Base-by-base conservation (phyloP, 2,888 invertebrate genomes). In the Acrobasis repandana region DNA sequence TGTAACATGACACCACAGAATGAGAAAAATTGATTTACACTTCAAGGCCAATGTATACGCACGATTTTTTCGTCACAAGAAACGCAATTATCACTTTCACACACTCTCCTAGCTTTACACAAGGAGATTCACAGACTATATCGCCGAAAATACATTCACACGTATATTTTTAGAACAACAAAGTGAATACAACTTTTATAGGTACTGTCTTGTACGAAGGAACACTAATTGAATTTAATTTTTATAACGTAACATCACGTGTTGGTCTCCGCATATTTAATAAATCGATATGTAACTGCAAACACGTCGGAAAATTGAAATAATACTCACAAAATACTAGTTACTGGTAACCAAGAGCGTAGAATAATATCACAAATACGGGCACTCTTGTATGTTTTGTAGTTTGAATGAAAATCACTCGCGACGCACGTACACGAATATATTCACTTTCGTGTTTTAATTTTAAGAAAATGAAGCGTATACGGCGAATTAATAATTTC, bases 51-150 rank as follows among this genome's bases (percentile, higher is more conserved):
- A 65, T 60, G 60, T 63, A 67, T 63, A 64, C 70, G 69, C 63
- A 61, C 65, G 66, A 67, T 66, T 69, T 73, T 79, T 73, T 70
- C 65, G 70, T 68, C 68, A 68, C 71, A 68, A 70, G 65, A 70
- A 75, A 75, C 76, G 76, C 73, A 82, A 81, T 80, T 72, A 80
- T 70, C 82, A 88, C 86, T 90, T 88, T 87, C 88, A 81, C 84
- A 82, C 77, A 82, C 83, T 84, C 82, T 82, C 83, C 83, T 75
- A 75, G 79, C 72, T 80, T 80, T 78, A 71, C 81, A 79, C 80
- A 80, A 78, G 85, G 86, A 80, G 88, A 88, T 82, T 86, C 83
- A 84, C 86, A 81, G 87, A 89, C 86, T 89, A 81, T 80, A 85
- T 72, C 77, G 80, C 88, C 86, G 77, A 85, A 90, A 90, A 89